These are phyloP conservation scores for Saturnia pavonia DNA, from an alignment of 2,888 invertebrate genomes.

Conservation along the genomic window DNA sequence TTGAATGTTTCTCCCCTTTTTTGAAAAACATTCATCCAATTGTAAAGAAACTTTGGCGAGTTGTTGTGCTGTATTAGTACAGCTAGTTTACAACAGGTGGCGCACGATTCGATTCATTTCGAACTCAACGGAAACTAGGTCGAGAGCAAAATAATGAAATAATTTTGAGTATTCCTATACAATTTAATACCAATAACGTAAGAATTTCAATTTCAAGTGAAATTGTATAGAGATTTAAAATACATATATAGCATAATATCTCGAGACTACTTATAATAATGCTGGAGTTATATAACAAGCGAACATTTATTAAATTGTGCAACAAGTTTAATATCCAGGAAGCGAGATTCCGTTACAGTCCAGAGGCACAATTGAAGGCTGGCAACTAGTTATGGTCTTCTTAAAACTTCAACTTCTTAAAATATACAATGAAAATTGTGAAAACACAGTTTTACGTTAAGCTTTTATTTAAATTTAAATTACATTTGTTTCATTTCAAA, in stretches of 20 bases:
- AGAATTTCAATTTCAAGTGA: background rate
- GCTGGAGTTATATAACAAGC: background rate
- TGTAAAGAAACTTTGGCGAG: too few species aligned
- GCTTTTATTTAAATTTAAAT: background rate
- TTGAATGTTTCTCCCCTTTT: too few species aligned
- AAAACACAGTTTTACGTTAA: background rate
- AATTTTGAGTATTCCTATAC: background rate
- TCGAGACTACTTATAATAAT: background rate
- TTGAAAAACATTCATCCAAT: too few species aligned
- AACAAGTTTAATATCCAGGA: background rate
- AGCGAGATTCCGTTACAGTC: background rate
- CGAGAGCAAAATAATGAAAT: background rate
- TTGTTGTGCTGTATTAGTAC: too few species aligned
- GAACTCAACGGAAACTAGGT: too few species aligned
- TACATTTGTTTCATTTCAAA: background rate
- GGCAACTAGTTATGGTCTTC: background rate
- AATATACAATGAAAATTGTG: background rate
- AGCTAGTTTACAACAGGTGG: too few species aligned
- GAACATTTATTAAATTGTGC: background rate
- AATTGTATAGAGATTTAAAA: background rate
- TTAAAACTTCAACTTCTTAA: background rate
- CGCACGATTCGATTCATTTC: too few species aligned
- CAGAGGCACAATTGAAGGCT: background rate
- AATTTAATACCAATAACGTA: background rate
- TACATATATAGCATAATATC: too few species aligned